phyloP scores from a whole-genome alignment of 2,888 invertebrate species.

The Melieria crassipennis region DNA sequence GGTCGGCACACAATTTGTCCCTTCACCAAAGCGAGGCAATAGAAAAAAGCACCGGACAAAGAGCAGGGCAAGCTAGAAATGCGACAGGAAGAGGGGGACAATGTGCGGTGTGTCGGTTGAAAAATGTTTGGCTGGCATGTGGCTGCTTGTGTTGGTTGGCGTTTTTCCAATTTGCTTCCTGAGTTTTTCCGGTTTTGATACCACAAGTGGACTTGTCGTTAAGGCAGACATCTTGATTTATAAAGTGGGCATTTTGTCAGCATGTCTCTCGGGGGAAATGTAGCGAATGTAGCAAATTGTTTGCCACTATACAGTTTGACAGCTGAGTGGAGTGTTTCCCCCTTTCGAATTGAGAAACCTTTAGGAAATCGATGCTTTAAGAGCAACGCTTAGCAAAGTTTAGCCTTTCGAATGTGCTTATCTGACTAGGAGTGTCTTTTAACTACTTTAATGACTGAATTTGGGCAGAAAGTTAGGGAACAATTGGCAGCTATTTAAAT shows the following conservation, averaged over 20 bases:
- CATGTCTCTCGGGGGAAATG: too few relatives aligned
- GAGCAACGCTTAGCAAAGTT: too few relatives aligned
- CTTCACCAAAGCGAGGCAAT: not conserved
- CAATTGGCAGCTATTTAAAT: too few relatives aligned
- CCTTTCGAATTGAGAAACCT: too few relatives aligned
- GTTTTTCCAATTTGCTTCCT: not conserved
- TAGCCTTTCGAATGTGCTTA: too few relatives aligned
- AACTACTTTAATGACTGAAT: too few relatives aligned
- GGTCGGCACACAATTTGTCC: not conserved
- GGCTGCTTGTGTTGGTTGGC: not conserved
- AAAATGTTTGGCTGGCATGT: not conserved
- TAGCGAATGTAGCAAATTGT: too few relatives aligned
- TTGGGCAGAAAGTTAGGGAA: too few relatives aligned
- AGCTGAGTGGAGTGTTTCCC: too few relatives aligned
- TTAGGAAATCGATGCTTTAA: too few relatives aligned
- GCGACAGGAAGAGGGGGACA: not conserved
- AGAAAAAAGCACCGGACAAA: not conserved
- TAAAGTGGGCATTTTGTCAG: slow-evolving; percentile 32
- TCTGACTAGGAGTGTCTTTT: too few relatives aligned
- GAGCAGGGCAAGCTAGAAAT: not conserved
- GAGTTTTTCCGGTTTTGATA: not conserved
- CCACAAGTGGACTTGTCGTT: slow-evolving; percentile 15
- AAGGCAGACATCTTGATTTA: slow-evolving; percentile 32
- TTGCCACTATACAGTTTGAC: too few relatives aligned
- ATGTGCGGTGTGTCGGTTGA: not conserved